Base-by-base conservation (phyloP, 1,140 invertebrate species). In the Scaptomyza hsui region DNA sequence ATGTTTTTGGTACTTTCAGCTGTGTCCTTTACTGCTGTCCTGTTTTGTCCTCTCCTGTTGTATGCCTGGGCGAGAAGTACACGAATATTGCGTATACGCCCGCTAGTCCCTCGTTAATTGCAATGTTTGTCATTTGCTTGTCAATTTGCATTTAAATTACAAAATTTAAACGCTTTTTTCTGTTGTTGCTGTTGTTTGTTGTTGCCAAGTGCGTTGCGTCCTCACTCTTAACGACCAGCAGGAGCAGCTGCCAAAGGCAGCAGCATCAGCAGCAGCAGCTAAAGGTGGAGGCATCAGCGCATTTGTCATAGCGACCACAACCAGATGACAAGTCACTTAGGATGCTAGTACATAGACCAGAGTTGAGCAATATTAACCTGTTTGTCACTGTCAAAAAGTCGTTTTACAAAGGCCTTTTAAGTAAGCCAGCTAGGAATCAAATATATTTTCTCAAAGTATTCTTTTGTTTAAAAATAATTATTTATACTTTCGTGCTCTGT, bases 91-190 rank as follows among this genome's bases (percentile, higher is more conserved):
- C 77, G 73, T 77, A 75, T 88, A 88, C 82, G 75, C 78, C 81
- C 75, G 74, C 83, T 78, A 72, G 75, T 88, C 82, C 82, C 82
- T 70, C 64, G 82, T 88, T 88, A 88, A 88, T 88, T 88, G 82
- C 82, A 88, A 86, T 88, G 82, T 72, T 88, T 88, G 77, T 86
- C 81, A 81, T 86, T 86, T 81, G 77, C 81, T 63, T 78, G 78
- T 82, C 82, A 88, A 88, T 88, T 88, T 88, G 82, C 82, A 88
- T 88, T 88, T 88, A 88, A 88, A 88, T 88, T 88, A 88, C 82
- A 88, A 88, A 88, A 82, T 88, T 88, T 88, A 88, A 88, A 78
- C 75, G 78, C 15, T 74, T 26, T 68, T 62, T 55, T 57, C 55
- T 39, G 16, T 62, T 59, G 37, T 52, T 49, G 44, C 52, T 53